phyloP scores from a whole-genome alignment of 2,113 vertebrate species.

The Erpornis zantholeuca region DNA sequence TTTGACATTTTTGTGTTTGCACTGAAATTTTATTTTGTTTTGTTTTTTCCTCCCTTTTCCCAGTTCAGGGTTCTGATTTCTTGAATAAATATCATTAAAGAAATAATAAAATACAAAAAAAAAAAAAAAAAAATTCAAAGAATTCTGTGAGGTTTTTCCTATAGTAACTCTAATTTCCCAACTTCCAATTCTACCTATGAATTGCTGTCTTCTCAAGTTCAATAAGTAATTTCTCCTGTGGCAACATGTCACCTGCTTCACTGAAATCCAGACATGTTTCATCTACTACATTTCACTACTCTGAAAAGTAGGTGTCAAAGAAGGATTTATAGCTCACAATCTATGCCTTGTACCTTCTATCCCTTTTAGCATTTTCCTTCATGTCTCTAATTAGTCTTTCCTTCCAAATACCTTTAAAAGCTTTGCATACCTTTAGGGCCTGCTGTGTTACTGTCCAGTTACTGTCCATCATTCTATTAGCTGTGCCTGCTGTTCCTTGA shows the following conservation, averaged over 20 bases:
- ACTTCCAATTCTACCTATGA: not conserved
- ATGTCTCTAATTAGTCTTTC: not conserved
- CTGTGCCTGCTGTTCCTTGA: not conserved
- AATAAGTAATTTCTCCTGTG: constrained; percentile 44
- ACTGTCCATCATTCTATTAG: not conserved
- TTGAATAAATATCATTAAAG: not conserved
- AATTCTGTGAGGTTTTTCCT: not conserved
- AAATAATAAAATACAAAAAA: not conserved
- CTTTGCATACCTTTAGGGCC: not conserved
- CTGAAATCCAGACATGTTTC: constrained; percentile 27
- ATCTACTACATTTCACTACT: not conserved
- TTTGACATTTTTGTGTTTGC: not conserved
- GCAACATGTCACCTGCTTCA: constrained; percentile 47
- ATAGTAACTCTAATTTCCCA: not conserved
- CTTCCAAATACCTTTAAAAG: not conserved
- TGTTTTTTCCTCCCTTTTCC: not conserved
- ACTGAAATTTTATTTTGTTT: not conserved
- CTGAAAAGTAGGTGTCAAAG: not conserved
- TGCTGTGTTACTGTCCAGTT: not conserved
- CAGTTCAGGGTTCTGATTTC: not conserved
- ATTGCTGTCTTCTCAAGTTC: constrained; percentile 30
- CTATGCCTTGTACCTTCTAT: not conserved
- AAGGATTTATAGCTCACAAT: not conserved
- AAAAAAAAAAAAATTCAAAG: not conserved
- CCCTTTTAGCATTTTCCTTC: not conserved